These are phyloP conservation scores for Dryococelus australis DNA, from an alignment of 2,888 invertebrate genomes.

Conservation along the genomic window DNA sequence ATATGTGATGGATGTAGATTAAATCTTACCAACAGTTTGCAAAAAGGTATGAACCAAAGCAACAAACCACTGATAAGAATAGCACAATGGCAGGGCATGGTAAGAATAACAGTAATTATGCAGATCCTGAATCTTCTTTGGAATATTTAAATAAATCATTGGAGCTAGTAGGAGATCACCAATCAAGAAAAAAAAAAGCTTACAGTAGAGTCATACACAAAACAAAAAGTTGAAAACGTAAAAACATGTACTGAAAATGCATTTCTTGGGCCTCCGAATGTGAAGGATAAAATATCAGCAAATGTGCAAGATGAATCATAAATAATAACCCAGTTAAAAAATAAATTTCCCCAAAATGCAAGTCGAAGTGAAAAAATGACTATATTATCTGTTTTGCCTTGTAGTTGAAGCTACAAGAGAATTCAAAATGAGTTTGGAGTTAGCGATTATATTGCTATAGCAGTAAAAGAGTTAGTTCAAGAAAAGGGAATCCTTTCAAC, in stretches of 20 bases:
- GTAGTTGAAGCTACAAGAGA: neutral
- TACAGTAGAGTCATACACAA: neutral
- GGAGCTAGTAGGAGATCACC: neutral
- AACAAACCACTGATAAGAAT: neutral
- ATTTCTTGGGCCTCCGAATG: neutral
- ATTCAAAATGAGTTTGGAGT: no score
- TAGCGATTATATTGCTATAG: neutral
- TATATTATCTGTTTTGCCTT: neutral
- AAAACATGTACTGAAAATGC: neutral
- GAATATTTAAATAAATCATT: neutral
- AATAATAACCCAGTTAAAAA: neutral
- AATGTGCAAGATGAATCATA: neutral
- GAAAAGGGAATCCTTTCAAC: neutral
- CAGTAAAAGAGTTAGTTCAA: neutral
- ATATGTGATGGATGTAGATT: no score
- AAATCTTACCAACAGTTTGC: no score
- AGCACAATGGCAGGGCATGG: neutral
- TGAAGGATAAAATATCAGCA: neutral
- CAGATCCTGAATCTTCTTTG: neutral
- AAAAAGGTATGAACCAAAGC: no score
- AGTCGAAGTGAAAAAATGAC: neutral
- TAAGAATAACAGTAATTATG: neutral
- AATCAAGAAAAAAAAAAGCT: neutral
- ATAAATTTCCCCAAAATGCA: neutral
- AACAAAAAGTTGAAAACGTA: neutral